phyloP scores from a whole-genome alignment of 2,797 vertebrate genomes.

The Microcaecilia unicolor region DNA sequence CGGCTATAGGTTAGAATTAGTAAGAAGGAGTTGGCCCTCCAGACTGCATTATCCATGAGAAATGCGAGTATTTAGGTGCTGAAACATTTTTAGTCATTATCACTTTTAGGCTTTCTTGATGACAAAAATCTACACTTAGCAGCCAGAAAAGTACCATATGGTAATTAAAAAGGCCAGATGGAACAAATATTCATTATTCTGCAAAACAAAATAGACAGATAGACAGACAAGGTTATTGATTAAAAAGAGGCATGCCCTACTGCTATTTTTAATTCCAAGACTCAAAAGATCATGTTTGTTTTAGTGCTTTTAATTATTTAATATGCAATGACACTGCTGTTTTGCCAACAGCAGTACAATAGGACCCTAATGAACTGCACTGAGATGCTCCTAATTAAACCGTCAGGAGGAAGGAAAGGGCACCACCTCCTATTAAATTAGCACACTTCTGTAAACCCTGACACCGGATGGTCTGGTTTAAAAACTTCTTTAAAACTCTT shows the following conservation, averaged over 20 bases:
- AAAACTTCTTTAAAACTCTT: not conserved
- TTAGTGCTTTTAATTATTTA: slow-evolving; percentile 64
- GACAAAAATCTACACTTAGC: not conserved
- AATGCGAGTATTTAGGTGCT: too few species aligned
- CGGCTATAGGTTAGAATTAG: too few species aligned
- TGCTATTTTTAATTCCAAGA: slow-evolving; percentile 49
- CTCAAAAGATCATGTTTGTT: slow-evolving; percentile 61
- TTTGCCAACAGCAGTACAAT: slow-evolving; percentile 66
- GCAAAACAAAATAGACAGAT: slow-evolving; percentile 24
- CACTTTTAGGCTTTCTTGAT: slow-evolving; percentile 1
- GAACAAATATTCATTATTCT: slow-evolving; percentile 13
- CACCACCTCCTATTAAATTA: slow-evolving; percentile 40
- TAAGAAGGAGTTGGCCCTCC: too few species aligned
- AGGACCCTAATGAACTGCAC: slow-evolving; percentile 58
- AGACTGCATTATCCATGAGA: too few species aligned
- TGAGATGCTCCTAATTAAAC: slow-evolving; percentile 55
- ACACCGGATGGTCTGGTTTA: not conserved
- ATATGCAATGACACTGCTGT: slow-evolving; percentile 48
- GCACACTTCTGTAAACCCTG: slow-evolving; percentile 33
- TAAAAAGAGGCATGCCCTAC: slow-evolving; percentile 32
- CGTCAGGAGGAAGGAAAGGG: slow-evolving; percentile 45
- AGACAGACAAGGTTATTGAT: slow-evolving; percentile 45
- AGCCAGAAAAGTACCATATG: slow-evolving; percentile 11
- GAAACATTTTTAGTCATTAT: slow-evolving; percentile 4
- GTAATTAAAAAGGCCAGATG: slow-evolving; percentile 12